These are phyloP conservation scores for Lutjanus erythropterus DNA, from an alignment of 2,113 vertebrate genomes.

Conservation along the genomic window DNA sequence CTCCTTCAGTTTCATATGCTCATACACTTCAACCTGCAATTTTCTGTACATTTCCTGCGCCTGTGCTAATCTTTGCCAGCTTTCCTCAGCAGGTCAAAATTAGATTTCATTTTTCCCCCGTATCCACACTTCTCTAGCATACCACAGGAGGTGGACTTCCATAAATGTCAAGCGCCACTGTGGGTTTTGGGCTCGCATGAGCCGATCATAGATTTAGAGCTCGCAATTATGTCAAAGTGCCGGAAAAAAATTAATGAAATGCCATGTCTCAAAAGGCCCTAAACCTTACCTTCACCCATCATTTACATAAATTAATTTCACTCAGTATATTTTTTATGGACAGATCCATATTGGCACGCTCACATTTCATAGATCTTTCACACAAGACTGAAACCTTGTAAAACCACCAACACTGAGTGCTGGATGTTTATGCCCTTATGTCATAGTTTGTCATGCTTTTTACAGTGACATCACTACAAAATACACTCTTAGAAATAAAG, in stretches of 20 bases:
- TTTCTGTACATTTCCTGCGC: conserved; percentile 54
- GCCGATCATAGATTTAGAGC: conserved; percentile 86
- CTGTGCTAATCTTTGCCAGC: conserved; percentile 30
- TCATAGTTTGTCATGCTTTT: conserved; percentile 74
- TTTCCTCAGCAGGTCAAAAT: conserved; percentile 40
- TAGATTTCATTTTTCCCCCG: conserved; percentile 25
- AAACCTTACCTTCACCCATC: conserved; percentile 65
- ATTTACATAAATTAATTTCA: conserved; percentile 91
- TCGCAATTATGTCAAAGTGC: conserved; percentile 85
- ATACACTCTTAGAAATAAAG: no score
- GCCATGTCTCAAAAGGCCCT: conserved; percentile 69
- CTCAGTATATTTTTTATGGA: conserved; percentile 80
- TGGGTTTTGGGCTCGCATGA: conserved; percentile 74
- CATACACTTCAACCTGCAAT: conserved; percentile 61
- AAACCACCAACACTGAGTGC: conserved; percentile 70
- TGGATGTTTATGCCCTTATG: conserved; percentile 79
- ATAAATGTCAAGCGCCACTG: conserved; percentile 81
- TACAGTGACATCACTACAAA: conserved; percentile 70
- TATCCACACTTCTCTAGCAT: conserved; percentile 58
- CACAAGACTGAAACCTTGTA: conserved; percentile 78
- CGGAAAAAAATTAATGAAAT: conserved; percentile 86
- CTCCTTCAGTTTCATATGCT: conserved; percentile 69
- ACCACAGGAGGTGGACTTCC: conserved; percentile 75
- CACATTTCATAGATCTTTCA: conserved; percentile 81
- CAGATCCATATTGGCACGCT: conserved; percentile 81